Evolutionary conservation across 2,113 vertebrate species (phyloP).

Genomic region (Lichenostomus cassidix): DNA sequence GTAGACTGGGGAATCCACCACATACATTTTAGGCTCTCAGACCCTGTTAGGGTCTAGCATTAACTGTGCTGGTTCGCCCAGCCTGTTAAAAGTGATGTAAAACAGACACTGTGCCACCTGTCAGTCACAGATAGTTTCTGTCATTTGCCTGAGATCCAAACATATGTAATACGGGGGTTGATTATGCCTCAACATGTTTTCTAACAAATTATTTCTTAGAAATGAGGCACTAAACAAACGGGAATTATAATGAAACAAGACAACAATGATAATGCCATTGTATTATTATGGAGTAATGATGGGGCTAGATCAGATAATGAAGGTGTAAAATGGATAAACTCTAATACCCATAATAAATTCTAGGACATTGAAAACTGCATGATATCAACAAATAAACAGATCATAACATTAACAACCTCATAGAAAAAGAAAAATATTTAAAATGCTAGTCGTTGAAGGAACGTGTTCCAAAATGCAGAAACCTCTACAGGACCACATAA

Average conservation of each 20-base stretch:
- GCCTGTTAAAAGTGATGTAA: neutral
- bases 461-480: slow-evolving; percentile 4
- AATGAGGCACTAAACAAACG: slow-evolving; percentile 30
- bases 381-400: slow-evolving; percentile 19
- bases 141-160: neutral
- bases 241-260: slow-evolving; percentile 59
- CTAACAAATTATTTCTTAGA: slow-evolving; percentile 13
- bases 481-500: neutral
- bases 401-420: slow-evolving; percentile 8
- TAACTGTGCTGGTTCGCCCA: neutral
- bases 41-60: neutral
- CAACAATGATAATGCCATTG: slow-evolving; percentile 14
- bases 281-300: neutral
- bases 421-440: neutral
- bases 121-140: neutral
- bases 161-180: neutral
- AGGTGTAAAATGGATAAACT: slow-evolving; percentile 45
- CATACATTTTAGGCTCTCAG: neutral
- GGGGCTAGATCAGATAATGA: slow-evolving; percentile 37
- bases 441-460: neutral
- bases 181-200: slow-evolving; percentile 27
- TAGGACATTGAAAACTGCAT: neutral
- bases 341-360: slow-evolving; percentile 45
- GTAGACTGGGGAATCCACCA: neutral
- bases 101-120: neutral